Evolutionary conservation across 1,140 invertebrate species (phyloP), one percentile per base, ranked within the genome.

Genomic region (Leptopilina clavipes): DNA sequence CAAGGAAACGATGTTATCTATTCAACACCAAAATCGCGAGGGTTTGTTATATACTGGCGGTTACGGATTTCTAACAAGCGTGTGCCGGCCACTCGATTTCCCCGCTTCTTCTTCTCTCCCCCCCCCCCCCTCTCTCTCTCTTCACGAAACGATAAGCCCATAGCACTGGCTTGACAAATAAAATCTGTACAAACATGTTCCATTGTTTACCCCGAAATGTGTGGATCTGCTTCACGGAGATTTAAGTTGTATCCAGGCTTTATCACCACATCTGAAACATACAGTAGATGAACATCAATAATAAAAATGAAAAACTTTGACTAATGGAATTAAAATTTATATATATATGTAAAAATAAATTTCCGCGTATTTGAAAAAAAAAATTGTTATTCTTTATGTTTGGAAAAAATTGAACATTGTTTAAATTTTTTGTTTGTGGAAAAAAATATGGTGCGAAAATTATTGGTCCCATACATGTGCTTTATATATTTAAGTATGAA

Each of bases 141-240:
- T 31, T 31, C 25, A 31, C 71, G 75, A 72, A 80, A 81, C 83
- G 86, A 89, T 88, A 88, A 89, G 87, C 86, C 82, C 81, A 73
- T 70, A 79, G 81, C 83, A 83, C 87, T 86, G 84, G 83, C 87
- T 86, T 80, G 82, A 85, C 86, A 90, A 87, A 90, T 89, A 89
- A 90, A 89, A 90, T 88, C 87, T 84, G 87, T 88, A 89, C 87
- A 89, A 89, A 40, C 84, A 87, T 87, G 86, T 80, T 84, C 78
- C 83, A 85, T 89, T 89, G 88, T 90, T 87, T 90, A 85, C 85
- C n/a, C n/a, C 84, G 82, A 86, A 87, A 85, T 83, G 87, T 86
- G 19, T 14, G 14, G 25, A 65, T 22, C 22, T 31, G 59, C 19
- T 31, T 65, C 22, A 65, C 25, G 12, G 25, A 8, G 25, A 9